Evolutionary conservation across 2,113 vertebrate genomes (phyloP).

Genomic region (Grammomys dolichurus): DNA sequence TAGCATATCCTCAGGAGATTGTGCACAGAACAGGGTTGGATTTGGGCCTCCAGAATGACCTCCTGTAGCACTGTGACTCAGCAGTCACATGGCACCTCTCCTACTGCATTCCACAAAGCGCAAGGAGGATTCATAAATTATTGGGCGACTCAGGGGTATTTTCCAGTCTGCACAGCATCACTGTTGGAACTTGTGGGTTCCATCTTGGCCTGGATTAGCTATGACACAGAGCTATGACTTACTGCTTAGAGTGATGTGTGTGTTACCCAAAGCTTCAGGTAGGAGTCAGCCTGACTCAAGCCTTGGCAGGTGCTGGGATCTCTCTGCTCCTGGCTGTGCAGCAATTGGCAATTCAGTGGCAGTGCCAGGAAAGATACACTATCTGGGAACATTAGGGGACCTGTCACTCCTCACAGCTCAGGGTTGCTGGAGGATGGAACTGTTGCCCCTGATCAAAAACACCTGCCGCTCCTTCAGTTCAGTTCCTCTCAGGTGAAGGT

Average conservation of each 20-base stretch:
- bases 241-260: background rate
- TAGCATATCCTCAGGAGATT: background rate
- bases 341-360: background rate
- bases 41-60: background rate
- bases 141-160: constrained; percentile 41
- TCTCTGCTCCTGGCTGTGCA: background rate
- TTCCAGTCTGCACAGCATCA: constrained; percentile 8
- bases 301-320: constrained; percentile 50
- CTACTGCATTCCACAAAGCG: background rate
- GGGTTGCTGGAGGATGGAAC: background rate
- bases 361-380: constrained; percentile 50
- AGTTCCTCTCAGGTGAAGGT: background rate
- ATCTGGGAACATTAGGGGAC: constrained; percentile 8
- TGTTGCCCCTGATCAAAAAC: background rate
- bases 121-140: background rate
- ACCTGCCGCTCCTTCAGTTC: background rate
- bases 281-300: constrained; percentile 49
- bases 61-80: background rate
- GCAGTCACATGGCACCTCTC: too few species aligned
- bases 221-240: constrained; percentile 36
- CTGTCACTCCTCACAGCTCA: background rate
- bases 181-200: constrained; percentile 57
- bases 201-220: constrained; percentile 38
- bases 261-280: constrained; percentile 54
- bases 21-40: background rate